Evolutionary conservation across 2,888 invertebrate genomes (phyloP).

Genomic region (Eupsilia transversa): DNA sequence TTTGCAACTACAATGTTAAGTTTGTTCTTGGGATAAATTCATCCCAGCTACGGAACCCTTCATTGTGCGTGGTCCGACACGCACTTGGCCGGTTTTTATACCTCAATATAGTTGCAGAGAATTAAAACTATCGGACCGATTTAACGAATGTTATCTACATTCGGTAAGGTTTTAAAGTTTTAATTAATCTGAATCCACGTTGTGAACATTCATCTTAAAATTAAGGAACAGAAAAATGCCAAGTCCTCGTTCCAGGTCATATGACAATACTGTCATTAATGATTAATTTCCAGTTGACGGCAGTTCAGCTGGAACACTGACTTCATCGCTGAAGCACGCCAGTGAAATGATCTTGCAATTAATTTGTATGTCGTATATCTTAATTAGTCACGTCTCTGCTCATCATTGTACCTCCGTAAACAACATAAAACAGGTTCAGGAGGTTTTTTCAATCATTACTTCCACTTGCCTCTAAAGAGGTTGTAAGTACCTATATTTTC

Average conservation of each 20-base stretch:
- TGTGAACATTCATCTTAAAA: neutral
- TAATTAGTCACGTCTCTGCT: slow-evolving; percentile 67
- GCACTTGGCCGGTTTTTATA: neutral
- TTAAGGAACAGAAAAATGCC: slow-evolving; percentile 7
- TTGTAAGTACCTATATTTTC: slow-evolving; percentile 10
- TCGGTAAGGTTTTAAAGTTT: neutral
- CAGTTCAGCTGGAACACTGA: slow-evolving; percentile 74
- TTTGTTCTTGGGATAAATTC: too few species aligned
- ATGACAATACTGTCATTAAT: slow-evolving; percentile 62
- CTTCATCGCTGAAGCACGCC: slow-evolving; percentile 74
- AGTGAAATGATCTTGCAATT: slow-evolving; percentile 75
- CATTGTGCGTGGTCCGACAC: too few species aligned
- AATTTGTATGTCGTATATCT: slow-evolving; percentile 73
- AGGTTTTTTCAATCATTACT: slow-evolving; percentile 23
- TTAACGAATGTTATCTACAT: neutral
- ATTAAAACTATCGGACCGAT: neutral
- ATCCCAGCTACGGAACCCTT: too few species aligned
- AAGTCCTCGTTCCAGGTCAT: slow-evolving; percentile 39
- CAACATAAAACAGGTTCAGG: slow-evolving; percentile 29
- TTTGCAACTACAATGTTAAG: too few species aligned
- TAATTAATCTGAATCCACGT: neutral
- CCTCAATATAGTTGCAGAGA: neutral
- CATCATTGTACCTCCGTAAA: slow-evolving; percentile 38
- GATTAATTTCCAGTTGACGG: slow-evolving; percentile 76
- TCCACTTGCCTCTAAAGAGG: slow-evolving; percentile 3